A percentile compares a stretch with the other conserved stretches of the same genome.
These are phyloP conservation scores for Archivesica marissinica DNA, from an alignment of 1,140 invertebrate genomes.

Conservation along the genomic window DNA sequence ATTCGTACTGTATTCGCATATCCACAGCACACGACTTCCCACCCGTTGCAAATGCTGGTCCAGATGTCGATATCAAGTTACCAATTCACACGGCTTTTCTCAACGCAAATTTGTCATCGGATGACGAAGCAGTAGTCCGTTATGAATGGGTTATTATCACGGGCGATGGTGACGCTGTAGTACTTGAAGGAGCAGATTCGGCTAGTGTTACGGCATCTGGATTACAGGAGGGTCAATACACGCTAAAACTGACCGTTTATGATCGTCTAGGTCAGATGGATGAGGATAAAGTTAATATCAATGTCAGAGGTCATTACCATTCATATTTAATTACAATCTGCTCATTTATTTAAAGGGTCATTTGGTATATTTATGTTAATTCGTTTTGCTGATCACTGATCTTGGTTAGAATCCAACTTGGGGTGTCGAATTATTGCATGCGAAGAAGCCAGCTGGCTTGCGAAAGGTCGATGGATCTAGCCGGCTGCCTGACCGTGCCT, in stretches of 20 bases:
- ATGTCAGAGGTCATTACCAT: conserved; percentile 20
- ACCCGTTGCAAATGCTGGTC: conserved; percentile 40
- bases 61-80: conserved; percentile 19
- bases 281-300: neutral
- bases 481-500: no score
- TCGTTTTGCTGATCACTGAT: no score
- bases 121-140: conserved; percentile 3
- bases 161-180: neutral
- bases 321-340: no score
- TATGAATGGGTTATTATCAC: neutral
- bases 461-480: no score
- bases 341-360: no score
- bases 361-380: no score
- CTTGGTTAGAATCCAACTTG: no score
- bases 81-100: conserved; percentile 14
- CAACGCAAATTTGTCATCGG: conserved; percentile 10
- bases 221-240: neutral
- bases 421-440: no score
- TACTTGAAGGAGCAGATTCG: neutral
- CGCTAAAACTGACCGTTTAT: conserved; percentile 14
- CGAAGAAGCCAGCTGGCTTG: no score
- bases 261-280: conserved; percentile 12
- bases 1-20: neutral
- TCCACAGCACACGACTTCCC: neutral
- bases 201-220: neutral